A percentile compares a stretch with the other conserved stretches of the same genome.
Conservation (phyloP, 2,797 vertebrate species). For the Diplodus puntazzo region DNA sequence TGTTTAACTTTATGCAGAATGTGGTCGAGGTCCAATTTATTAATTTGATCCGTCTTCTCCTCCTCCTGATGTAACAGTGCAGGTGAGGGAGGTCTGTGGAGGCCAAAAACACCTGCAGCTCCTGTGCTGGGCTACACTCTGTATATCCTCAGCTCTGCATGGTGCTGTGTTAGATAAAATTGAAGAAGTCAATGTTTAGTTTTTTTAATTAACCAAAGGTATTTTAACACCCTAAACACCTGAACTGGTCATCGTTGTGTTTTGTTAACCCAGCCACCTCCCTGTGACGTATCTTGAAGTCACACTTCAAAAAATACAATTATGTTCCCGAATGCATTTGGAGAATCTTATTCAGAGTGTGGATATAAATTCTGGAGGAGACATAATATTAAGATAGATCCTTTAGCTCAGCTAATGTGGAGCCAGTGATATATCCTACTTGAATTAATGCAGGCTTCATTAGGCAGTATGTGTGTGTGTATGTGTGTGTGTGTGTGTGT, state of each 20-base stretch:
- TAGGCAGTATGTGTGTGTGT: neutral
- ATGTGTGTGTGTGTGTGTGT: too few relatives aligned
- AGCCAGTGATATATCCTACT: neutral
- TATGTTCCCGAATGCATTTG: neutral
- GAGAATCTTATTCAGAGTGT: constrained; percentile 9
- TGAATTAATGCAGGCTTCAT: constrained; percentile 12
- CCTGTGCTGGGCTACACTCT: too few relatives aligned
- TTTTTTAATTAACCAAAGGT: neutral
- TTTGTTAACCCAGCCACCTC: neutral
- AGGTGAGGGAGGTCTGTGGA: neutral
- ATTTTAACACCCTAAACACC: neutral
- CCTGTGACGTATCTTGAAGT: neutral
- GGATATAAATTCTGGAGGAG: constrained; percentile 18
- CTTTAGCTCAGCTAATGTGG: constrained; percentile 19
- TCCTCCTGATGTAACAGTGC: neutral
- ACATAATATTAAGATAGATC: constrained; percentile 18
- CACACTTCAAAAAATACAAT: constrained; percentile 23
- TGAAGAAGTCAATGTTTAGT: too few relatives aligned
- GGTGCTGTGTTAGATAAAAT: too few relatives aligned
- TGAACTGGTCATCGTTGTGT: neutral
- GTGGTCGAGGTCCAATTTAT: neutral
- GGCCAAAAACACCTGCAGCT: too few relatives aligned
- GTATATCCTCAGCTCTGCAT: too few relatives aligned
- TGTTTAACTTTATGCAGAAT: neutral
- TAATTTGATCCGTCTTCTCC: neutral